Conservation (phyloP, 2,113 vertebrate genomes). For the Eulemur macaco region DNA sequence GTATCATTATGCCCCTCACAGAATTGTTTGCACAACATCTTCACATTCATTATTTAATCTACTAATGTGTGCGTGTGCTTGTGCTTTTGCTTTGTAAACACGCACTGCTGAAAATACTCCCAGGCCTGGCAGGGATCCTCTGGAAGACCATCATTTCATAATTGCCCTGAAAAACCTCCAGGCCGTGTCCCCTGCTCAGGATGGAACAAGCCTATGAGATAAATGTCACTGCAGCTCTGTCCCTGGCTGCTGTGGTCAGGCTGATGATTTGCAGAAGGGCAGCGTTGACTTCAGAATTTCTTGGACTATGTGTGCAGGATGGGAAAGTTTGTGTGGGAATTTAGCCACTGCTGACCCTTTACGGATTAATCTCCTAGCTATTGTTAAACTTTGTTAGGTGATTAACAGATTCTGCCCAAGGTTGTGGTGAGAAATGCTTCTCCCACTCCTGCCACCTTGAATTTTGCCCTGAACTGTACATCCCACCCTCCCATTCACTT, state of each 20-base stretch:
- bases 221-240: background rate
- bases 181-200: background rate
- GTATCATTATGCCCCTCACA: background rate
- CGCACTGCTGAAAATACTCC: conserved; percentile 8
- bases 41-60: background rate
- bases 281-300: background rate
- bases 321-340: background rate
- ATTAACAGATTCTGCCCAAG: background rate
- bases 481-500: background rate
- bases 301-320: background rate
- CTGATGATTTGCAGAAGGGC: background rate
- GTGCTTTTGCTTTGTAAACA: background rate
- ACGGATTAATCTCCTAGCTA: background rate
- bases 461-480: background rate
- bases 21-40: background rate
- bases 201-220: background rate
- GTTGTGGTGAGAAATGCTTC: background rate
- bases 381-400: background rate
- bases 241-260: background rate
- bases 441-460: background rate
- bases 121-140: background rate
- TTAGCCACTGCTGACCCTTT: background rate
- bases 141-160: conserved; percentile 5
- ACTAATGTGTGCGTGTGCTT: fast-evolving
- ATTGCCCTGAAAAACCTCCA: background rate